phyloP scores from a whole-genome alignment of 1,140 invertebrate species.

The Goniozus legneri region DNA sequence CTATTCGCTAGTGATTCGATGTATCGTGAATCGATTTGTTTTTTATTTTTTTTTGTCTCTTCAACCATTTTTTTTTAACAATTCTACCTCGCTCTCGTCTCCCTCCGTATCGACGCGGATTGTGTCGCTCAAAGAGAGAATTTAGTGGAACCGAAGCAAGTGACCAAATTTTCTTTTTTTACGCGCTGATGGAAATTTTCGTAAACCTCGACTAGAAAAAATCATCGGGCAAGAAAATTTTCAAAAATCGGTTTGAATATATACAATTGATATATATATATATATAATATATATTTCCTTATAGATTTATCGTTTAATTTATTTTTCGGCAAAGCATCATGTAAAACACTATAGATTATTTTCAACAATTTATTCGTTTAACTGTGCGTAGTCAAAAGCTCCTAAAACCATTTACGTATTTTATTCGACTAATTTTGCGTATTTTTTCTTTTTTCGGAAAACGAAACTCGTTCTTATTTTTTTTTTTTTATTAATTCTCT shows the following conservation, averaged over 20 bases:
- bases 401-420: no score
- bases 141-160: background rate
- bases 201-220: background rate
- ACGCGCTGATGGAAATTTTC: background rate
- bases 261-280: no score
- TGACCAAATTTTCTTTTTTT: background rate
- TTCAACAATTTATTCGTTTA: no score
- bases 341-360: no score
- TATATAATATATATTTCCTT: no score
- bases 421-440: no score
- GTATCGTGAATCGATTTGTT: constrained; percentile 6
- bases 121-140: background rate
- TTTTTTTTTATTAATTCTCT: no score
- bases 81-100: constrained; percentile 8
- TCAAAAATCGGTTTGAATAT: background rate
- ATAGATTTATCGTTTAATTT: no score
- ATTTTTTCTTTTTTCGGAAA: no score
- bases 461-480: no score
- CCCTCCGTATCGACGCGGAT: background rate
- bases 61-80: constrained; percentile 15
- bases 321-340: no score
- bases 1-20: background rate
- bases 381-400: no score
- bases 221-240: background rate
- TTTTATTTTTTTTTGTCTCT: constrained; percentile 15